Evolutionary conservation across 2,113 vertebrate species (phyloP), one percentile per base, ranked within the genome.

Genomic region (Cyprinodon brontotheroides): DNA sequence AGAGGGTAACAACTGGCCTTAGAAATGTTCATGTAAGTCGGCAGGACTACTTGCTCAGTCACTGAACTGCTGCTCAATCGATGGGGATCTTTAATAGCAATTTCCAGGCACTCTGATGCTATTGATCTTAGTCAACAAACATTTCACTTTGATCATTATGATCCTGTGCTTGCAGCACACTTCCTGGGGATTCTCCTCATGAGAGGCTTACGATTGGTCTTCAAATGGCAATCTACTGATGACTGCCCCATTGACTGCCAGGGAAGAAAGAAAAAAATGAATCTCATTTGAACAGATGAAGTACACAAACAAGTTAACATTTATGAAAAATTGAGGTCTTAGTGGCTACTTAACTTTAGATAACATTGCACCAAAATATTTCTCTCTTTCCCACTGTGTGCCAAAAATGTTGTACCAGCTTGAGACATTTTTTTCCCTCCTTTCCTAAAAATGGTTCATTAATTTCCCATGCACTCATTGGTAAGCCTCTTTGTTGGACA

Each of bases 71-170:
- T 63, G 69, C 71, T 74, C 69, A 85, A 91, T 93, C 91, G 77
- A 91, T 92, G 70, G 38, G 43, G 72, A 88, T 92, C 90, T 92
- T 93, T 93, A 87, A 91, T 89, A 89, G 90, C 89, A 90, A 91
- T 93, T 93, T 93, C 88, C 87, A 89, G 89, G 84, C 88, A 86
- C 86, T 86, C 85, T 57, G 74, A 88, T 89, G 86, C 77, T 88
- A 93, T 91, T 90, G 92, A 93, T 93, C 89, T 88, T 77, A 83
- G 80, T 91, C 82, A 4, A 87, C 90, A 92, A 92, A 91, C 89
- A 89, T 92, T 92, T 92, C 86, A 87, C 91, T 92, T 90, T 91
- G 88, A 92, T 92, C 87, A 91, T 91, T 92, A 86, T 89, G 89
- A 92, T 91, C 86, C 70, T 59, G 66, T 83, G 78, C 87, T 86